phyloP scores from a whole-genome alignment of 2,797 vertebrate genomes.

The Hypotaenidia philippensis region DNA sequence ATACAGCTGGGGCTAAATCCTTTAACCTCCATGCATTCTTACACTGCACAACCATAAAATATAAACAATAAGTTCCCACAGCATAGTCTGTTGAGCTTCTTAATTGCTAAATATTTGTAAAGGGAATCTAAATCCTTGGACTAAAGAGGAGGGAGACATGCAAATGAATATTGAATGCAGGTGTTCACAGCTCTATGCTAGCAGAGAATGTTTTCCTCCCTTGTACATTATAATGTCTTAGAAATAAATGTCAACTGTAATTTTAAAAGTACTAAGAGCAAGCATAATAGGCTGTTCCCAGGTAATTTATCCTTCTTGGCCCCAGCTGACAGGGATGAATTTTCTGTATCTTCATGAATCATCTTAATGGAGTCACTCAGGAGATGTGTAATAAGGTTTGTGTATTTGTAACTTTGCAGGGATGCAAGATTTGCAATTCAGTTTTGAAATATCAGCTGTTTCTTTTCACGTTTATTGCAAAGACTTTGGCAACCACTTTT shows the following conservation, averaged over 20 bases:
- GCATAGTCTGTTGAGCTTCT: background rate
- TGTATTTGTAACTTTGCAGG: slow-evolving; percentile 43
- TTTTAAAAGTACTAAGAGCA: slow-evolving; percentile 68
- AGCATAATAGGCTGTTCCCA: slow-evolving; percentile 28
- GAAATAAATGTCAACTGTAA: slow-evolving; percentile 75
- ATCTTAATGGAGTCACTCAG: slow-evolving; percentile 57
- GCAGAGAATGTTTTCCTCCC: slow-evolving; percentile 36
- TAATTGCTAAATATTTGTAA: slow-evolving; percentile 61
- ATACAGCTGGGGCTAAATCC: background rate
- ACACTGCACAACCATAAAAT: background rate
- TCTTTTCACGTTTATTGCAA: slow-evolving; percentile 47
- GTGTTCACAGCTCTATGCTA: slow-evolving; percentile 34
- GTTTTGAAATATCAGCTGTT: slow-evolving; percentile 67
- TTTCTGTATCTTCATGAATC: slow-evolving; percentile 72
- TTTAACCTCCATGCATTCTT: background rate
- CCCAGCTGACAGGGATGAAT: slow-evolving; percentile 60
- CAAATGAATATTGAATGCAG: slow-evolving; percentile 55
- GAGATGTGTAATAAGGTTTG: slow-evolving; percentile 44
- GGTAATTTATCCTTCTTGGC: slow-evolving; percentile 62
- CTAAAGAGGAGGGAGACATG: slow-evolving; percentile 40
- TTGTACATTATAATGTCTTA: slow-evolving; percentile 46
- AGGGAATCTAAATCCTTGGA: slow-evolving; percentile 50
- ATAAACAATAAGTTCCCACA: background rate
- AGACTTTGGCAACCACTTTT: slow-evolving; percentile 5
- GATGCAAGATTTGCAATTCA: slow-evolving; percentile 42